Base-by-base conservation (phyloP, 92 coral and sea anemone species). In the Paramuricea clavata region DNA sequence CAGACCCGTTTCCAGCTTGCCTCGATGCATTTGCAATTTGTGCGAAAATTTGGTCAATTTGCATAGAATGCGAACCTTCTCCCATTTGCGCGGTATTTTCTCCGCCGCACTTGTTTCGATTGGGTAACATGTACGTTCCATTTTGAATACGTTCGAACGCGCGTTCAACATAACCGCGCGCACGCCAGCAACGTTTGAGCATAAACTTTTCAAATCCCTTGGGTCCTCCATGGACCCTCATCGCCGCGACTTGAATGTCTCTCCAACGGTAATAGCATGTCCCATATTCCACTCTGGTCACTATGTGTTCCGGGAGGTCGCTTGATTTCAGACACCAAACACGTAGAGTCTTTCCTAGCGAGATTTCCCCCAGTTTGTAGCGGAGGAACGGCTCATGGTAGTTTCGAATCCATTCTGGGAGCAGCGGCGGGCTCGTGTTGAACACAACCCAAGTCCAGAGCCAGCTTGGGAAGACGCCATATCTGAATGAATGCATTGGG, bases 401-500 rank as follows among this genome's bases (percentile, higher is more conserved):
- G 22, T 89, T 89, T 32, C 89, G 81, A 79, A 96, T 92, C 99
- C 99, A 96, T 13, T 88, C 82, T 6, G 99, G 99, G 12, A 96
- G 90, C 47, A 89, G 86, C 19, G 99, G 99, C 33, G 96, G 95
- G 34, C 89, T 91, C 21, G 96, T 94, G 87, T 94, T 94, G 30
- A 96, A 64, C 13, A 94, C 95, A 22, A 91, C 86, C 99, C 99
- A 97, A 12, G 97, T 93, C 99, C 99, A 97, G 15, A 97, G 89
- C 99, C 99, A 97, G 2, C 97, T 93, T 2, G 99, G 99, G 25
- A 97, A 86, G 50, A 87, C 89, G 11, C 99, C 99, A 73, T 93
- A 97, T 72, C 91, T 90, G 6, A 90, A 71, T 3, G 28, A 34
- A 35, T 56, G 25, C 31, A n/a, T 26, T 39, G 6, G 28, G 31